Evolutionary conservation across 2,113 vertebrate species (phyloP).

Genomic region (Balaeniceps rex): DNA sequence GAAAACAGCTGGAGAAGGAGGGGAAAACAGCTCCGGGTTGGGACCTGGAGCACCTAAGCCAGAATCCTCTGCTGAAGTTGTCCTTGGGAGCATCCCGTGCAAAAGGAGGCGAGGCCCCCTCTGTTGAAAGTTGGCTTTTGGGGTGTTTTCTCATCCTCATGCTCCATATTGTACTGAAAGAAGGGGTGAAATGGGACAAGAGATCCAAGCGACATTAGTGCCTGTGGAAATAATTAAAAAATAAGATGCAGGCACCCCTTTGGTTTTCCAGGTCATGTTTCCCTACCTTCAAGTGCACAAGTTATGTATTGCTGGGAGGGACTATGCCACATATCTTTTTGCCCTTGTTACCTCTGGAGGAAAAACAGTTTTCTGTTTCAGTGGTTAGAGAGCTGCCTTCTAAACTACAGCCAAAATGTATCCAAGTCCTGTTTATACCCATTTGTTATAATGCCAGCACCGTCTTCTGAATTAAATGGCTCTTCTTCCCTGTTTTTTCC

Average conservation of each 20-base stretch:
- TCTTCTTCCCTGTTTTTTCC: conserved; percentile 43
- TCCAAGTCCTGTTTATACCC: not conserved
- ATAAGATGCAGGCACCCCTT: not conserved
- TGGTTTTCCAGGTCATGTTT: not conserved
- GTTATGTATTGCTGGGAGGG: not conserved
- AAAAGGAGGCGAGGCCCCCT: not conserved
- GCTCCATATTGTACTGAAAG: not conserved
- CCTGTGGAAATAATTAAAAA: not conserved
- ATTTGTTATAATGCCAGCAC: not conserved
- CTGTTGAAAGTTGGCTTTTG: not conserved
- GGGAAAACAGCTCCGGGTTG: not conserved
- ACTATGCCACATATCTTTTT: not conserved
- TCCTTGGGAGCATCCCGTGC: not conserved
- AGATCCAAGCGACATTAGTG: not conserved
- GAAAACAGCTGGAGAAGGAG: not conserved
- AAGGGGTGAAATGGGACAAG: not conserved
- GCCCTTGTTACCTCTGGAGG: not conserved
- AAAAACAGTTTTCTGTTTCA: not conserved
- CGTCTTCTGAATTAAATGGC: not conserved
- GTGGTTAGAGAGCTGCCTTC: not conserved
- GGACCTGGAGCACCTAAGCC: not conserved
- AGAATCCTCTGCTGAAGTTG: not conserved
- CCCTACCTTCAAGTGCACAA: not conserved
- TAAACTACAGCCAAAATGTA: not conserved
- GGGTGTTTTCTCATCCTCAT: not conserved